Conservation (phyloP, 2,888 invertebrate genomes). For the Colostygia pectinataria region DNA sequence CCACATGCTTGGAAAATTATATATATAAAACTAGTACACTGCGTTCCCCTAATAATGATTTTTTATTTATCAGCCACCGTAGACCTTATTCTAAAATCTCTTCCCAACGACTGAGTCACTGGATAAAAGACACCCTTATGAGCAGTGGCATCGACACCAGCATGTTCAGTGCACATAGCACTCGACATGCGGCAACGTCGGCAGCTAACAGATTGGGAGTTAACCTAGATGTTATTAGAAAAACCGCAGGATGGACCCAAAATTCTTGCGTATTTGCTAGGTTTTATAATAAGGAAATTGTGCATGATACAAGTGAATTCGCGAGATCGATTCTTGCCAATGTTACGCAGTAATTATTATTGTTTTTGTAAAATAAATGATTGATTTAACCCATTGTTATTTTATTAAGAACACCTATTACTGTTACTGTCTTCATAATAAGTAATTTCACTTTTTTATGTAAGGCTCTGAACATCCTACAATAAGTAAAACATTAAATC, state of each 20-base stretch:
- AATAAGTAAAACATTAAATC: constrained; percentile 1
- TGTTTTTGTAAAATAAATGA: not conserved
- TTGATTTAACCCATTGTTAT: not conserved
- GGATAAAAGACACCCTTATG: not conserved
- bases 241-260: constrained; percentile 9
- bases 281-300: constrained; percentile 2
- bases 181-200: constrained; percentile 9
- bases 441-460: not conserved
- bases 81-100: not conserved
- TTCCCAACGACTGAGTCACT: not conserved
- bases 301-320: not conserved
- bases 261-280: not conserved
- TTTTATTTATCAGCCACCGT: constrained; percentile 1
- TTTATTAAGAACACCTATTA: too few species aligned
- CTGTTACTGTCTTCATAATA: too few species aligned
- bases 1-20: not conserved
- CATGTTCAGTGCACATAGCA: constrained; percentile 2
- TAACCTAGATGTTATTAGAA: constrained; percentile 6
- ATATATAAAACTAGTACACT: too few species aligned
- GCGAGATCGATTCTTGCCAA: not conserved
- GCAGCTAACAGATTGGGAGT: constrained; percentile 5
- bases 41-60: not conserved
- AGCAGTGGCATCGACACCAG: constrained; percentile 2
- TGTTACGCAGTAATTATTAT: not conserved
- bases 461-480: too few species aligned